Conservation (phyloP, 2,888 invertebrate genomes). For the Antitype chi region DNA sequence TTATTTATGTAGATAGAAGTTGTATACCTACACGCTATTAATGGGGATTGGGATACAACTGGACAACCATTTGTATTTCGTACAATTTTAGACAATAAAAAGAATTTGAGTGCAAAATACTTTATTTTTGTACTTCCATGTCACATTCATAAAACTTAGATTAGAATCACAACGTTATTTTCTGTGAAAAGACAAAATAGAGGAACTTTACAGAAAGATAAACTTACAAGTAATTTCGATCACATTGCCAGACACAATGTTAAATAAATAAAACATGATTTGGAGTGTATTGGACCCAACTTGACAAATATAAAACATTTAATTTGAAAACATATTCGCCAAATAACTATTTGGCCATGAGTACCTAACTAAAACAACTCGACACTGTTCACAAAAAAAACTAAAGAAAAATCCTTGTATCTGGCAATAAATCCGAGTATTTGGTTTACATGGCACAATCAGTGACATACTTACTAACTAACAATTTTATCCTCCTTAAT, state of each 20-base stretch:
- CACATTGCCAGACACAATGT: constrained; percentile 51
- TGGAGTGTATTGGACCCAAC: constrained; percentile 9
- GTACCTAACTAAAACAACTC: not conserved
- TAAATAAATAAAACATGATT: constrained; percentile 7
- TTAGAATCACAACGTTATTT: constrained; percentile 81
- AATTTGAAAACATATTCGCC: constrained; percentile 1
- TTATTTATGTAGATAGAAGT: too few species aligned
- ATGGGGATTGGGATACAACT: not conserved
- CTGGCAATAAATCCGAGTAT: constrained; percentile 58
- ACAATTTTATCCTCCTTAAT: constrained; percentile 27
- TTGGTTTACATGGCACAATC: constrained; percentile 69
- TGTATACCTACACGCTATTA: too few species aligned
- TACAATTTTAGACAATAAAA: constrained; percentile 13
- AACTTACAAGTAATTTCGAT: constrained; percentile 53
- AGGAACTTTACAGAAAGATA: constrained; percentile 78
- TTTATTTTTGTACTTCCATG: constrained; percentile 81
- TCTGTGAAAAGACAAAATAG: constrained; percentile 77
- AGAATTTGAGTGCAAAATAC: constrained; percentile 79
- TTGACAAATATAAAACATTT: not conserved
- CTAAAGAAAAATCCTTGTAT: constrained; percentile 16
- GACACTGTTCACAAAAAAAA: not conserved
- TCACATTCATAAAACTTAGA: constrained; percentile 73
- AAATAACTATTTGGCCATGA: constrained; percentile 27
- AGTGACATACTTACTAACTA: constrained; percentile 59
- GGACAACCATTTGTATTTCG: not conserved